Percentiles rank a stretch among this genome's conserved stretches.
Evolutionary conservation across 2,113 vertebrate genomes (phyloP).

Genomic region (Ariopsis seemanni): DNA sequence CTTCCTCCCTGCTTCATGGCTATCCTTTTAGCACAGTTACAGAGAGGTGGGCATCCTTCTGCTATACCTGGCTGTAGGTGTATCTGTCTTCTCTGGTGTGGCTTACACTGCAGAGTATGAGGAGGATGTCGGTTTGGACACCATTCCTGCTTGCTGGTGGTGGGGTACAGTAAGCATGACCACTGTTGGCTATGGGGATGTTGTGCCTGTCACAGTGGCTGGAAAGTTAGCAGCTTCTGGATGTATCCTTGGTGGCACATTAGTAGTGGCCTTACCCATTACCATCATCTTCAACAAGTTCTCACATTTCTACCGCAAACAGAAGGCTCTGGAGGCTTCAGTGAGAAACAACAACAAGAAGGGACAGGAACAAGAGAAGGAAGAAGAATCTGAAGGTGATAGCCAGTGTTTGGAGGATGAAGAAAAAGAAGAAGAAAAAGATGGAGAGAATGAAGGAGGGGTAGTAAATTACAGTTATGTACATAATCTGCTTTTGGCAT

Average conservation of each 20-base stretch:
- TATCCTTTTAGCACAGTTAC: slow-evolving; percentile 90
- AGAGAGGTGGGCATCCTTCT: slow-evolving; percentile 93
- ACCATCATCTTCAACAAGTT: slow-evolving; percentile 99
- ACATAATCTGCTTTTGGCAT: slow-evolving; percentile 57
- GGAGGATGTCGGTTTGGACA: slow-evolving; percentile 88
- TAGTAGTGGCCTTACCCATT: slow-evolving; percentile 95
- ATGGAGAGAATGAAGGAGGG: slow-evolving; percentile 60
- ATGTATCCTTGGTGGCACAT: slow-evolving; percentile 92
- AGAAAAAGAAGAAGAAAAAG: slow-evolving; percentile 55
- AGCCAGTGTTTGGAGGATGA: slow-evolving; percentile 63
- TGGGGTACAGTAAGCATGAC: slow-evolving; percentile 99
- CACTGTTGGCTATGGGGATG: slow-evolving; percentile 93
- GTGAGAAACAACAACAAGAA: slow-evolving; percentile 83
- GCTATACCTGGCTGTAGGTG: slow-evolving; percentile 91
- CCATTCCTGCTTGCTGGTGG: slow-evolving; percentile 98
- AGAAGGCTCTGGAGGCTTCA: slow-evolving; percentile 92
- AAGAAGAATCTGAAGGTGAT: slow-evolving; percentile 57
- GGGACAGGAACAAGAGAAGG: slow-evolving; percentile 44
- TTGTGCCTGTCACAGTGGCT: slow-evolving; percentile 88
- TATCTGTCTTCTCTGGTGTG: slow-evolving; percentile 91
- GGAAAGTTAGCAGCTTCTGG: slow-evolving; percentile 93
- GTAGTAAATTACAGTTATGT: slow-evolving; percentile 70
- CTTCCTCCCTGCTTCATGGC: slow-evolving; percentile 21
- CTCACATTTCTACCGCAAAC: slow-evolving; percentile 93
- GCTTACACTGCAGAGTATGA: slow-evolving; percentile 94